phyloP scores from a whole-genome alignment of 1,140 invertebrate genomes.

The Caenorhabditis brenneri region DNA sequence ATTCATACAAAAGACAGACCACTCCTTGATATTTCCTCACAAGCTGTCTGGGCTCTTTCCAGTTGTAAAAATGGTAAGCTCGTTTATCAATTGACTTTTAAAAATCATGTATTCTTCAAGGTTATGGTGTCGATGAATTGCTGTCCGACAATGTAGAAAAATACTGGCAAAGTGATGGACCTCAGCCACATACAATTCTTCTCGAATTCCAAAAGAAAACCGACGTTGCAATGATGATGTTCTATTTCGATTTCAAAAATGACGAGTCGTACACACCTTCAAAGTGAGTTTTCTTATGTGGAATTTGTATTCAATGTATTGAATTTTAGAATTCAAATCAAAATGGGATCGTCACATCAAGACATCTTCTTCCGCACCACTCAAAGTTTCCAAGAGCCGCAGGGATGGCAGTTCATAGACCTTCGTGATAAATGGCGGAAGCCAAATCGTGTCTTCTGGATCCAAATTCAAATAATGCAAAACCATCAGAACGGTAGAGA shows the following conservation, averaged over 20 bases:
- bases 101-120: neutral
- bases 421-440: neutral
- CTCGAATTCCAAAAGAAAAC: conserved; percentile 48
- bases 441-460: conserved; percentile 32
- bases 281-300: no score
- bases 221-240: conserved; percentile 46
- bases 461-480: conserved; percentile 63
- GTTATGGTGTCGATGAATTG: conserved; percentile 45
- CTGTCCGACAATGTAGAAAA: conserved; percentile 39
- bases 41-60: conserved; percentile 38
- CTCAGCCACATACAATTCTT: conserved; percentile 46
- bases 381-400: conserved; percentile 42
- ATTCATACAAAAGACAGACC: conserved; percentile 5
- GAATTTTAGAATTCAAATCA: conserved; percentile 47
- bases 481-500: conserved; percentile 63
- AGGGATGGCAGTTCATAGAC: conserved; percentile 49
- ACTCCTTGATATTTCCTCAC: conserved; percentile 4
- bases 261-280: conserved; percentile 51
- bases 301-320: neutral
- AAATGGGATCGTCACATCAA: conserved; percentile 45
- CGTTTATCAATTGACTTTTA: neutral
- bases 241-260: conserved; percentile 50
- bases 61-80: conserved; percentile 46
- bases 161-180: conserved; percentile 55
- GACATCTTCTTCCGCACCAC: conserved; percentile 40